Evolutionary conservation across 2,888 invertebrate genomes (phyloP).

Genomic region (Scaptodrosophila latifasciaeformis): DNA sequence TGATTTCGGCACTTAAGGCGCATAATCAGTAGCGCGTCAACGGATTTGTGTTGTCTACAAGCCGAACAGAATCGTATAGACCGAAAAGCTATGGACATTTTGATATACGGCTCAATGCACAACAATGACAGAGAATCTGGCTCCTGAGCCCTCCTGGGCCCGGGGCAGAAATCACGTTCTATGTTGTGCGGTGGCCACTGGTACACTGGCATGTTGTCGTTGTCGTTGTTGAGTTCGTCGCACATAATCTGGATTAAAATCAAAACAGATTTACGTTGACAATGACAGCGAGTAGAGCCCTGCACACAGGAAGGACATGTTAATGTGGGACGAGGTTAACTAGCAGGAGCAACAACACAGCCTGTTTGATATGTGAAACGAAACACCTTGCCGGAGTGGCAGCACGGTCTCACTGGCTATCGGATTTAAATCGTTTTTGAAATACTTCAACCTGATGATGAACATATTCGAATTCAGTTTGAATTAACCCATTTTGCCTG

Average conservation of each 20-base stretch:
- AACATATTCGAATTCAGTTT: constrained; percentile 15
- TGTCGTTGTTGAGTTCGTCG: constrained; percentile 39
- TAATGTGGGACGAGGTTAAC: constrained; percentile 48
- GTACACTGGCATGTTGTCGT: constrained; percentile 13
- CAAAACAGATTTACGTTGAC: constrained; percentile 68
- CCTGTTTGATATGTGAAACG: constrained; percentile 52
- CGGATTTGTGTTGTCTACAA: constrained; percentile 42
- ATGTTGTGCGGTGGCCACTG: constrained; percentile 5
- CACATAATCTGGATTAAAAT: constrained; percentile 71
- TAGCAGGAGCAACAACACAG: constrained; percentile 19
- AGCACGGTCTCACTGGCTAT: background rate
- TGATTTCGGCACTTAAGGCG: constrained; percentile 71
- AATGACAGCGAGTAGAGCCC: constrained; percentile 37
- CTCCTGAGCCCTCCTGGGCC: constrained; percentile 23
- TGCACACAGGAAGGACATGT: constrained; percentile 28
- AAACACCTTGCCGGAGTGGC: constrained; percentile 50
- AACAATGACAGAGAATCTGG: constrained; percentile 46
- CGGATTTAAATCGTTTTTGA: constrained; percentile 44
- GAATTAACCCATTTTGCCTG: constrained; percentile 1
- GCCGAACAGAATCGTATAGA: constrained; percentile 32
- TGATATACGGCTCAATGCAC: constrained; percentile 47
- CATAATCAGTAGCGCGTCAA: constrained; percentile 56
- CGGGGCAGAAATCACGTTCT: background rate
- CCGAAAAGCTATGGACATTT: no score
- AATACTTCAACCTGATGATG: no score